phyloP scores from a whole-genome alignment of 2,888 invertebrate genomes.

The Agriopis leucophaearia region DNA sequence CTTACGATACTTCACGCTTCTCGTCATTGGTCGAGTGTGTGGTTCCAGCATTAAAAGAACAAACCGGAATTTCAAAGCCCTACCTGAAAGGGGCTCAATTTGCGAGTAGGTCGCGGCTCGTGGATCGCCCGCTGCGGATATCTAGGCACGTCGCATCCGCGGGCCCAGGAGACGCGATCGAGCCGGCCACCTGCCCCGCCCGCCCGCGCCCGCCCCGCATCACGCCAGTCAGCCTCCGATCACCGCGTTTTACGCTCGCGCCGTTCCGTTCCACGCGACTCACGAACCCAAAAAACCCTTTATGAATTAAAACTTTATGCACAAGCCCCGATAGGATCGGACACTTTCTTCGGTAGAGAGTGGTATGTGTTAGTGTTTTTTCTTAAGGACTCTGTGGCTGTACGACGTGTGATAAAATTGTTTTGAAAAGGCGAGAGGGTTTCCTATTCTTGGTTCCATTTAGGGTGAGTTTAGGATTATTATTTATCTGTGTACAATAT shows the following conservation, averaged over 20 bases:
- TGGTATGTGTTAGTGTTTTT: conserved; percentile 39
- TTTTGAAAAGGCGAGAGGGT: conserved; percentile 35
- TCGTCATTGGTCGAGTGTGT: no score
- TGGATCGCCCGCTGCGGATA: conserved; percentile 47
- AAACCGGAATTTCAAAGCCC: conserved; percentile 5
- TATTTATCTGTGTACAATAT: background rate
- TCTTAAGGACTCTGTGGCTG: conserved; percentile 28
- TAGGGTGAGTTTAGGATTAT: conserved; percentile 41
- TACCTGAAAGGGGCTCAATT: conserved; percentile 14
- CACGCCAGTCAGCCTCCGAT: conserved; percentile 27
- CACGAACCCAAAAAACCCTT: conserved; percentile 32
- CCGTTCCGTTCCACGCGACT: conserved; percentile 4
- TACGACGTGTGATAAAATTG: conserved; percentile 28
- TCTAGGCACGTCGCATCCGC: conserved; percentile 59
- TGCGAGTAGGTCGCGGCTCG: conserved; percentile 12
- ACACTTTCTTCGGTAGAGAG: conserved; percentile 6
- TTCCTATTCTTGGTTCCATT: conserved; percentile 40
- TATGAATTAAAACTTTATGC: conserved; percentile 39
- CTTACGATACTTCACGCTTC: no score
- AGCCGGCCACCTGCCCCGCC: conserved; percentile 57
- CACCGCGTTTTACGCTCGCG: conserved; percentile 14
- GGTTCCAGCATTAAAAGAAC: background rate
- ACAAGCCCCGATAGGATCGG: conserved; percentile 6
- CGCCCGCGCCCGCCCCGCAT: conserved; percentile 45
- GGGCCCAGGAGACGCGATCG: conserved; percentile 62